phyloP scores from a whole-genome alignment of 2,113 vertebrate genomes.

The Stercorarius parasiticus region DNA sequence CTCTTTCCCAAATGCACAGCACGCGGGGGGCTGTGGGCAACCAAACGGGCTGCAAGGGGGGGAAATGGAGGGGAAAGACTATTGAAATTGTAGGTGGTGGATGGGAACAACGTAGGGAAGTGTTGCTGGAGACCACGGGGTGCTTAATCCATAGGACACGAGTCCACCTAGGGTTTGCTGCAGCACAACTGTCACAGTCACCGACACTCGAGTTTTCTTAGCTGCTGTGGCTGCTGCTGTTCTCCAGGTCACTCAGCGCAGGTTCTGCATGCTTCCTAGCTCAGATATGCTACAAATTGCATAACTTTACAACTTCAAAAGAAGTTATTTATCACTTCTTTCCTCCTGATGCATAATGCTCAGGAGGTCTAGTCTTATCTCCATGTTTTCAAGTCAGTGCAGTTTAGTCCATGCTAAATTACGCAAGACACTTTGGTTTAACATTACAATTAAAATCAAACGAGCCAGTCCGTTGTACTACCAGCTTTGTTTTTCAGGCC shows the following conservation, averaged over 20 bases:
- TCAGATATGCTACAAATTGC: neutral
- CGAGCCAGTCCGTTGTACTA: neutral
- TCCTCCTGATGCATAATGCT: neutral
- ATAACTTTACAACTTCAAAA: neutral
- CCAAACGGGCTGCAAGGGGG: fast-evolving
- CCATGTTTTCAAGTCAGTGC: neutral
- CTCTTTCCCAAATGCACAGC: neutral
- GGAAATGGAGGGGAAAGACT: no score
- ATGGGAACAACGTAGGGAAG: neutral
- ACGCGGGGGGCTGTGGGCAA: neutral
- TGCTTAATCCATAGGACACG: fast-evolving
- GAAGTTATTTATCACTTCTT: neutral
- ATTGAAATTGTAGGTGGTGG: neutral
- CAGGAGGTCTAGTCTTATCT: neutral
- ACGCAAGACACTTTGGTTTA: neutral
- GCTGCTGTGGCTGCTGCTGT: neutral
- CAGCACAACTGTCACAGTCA: neutral
- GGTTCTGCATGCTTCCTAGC: neutral
- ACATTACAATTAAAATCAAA: neutral
- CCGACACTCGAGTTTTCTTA: neutral
- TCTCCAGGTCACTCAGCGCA: neutral
- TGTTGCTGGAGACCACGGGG: neutral
- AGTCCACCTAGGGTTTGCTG: neutral
- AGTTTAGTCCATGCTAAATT: neutral
- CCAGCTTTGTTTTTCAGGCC: neutral